A percentile compares a stretch with the other conserved stretches of the same genome.
Evolutionary conservation across 2,888 invertebrate genomes (phyloP).

Genomic region (Drosophila greeni): DNA sequence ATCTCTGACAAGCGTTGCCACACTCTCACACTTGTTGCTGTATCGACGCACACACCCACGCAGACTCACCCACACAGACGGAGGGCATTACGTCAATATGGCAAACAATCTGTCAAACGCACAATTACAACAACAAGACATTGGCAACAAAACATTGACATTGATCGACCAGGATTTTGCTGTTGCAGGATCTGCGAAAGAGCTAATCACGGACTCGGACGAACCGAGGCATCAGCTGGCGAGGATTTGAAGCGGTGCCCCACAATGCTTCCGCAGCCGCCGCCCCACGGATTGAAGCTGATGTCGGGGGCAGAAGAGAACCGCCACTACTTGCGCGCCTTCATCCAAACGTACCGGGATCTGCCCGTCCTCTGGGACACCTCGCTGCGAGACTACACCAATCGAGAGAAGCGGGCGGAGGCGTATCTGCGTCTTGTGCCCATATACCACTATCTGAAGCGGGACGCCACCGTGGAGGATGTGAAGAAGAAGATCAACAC

Average conservation of each 20-base stretch:
- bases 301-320: constrained; percentile 76
- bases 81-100: constrained; percentile 72
- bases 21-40: constrained; percentile 59
- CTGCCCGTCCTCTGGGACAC: constrained; percentile 77
- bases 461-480: constrained; percentile 77
- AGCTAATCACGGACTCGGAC: constrained; percentile 20
- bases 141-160: constrained; percentile 71
- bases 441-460: constrained; percentile 74
- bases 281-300: constrained; percentile 57
- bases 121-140: constrained; percentile 59
- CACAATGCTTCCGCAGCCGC: constrained; percentile 64
- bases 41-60: constrained; percentile 56
- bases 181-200: constrained; percentile 48
- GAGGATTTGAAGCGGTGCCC: constrained; percentile 9
- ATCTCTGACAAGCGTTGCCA: constrained; percentile 20
- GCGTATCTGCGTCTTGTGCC: constrained; percentile 74
- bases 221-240: neutral
- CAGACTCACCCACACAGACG: constrained; percentile 44
- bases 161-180: constrained; percentile 68
- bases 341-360: constrained; percentile 75
- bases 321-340: constrained; percentile 73
- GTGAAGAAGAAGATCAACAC: constrained; percentile 78
- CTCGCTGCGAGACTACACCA: constrained; percentile 75
- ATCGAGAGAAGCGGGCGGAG: constrained; percentile 75
- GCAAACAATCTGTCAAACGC: constrained; percentile 73